These are phyloP conservation scores for Pogona vitticeps DNA, from an alignment of 2,113 vertebrate genomes.

Conservation along the genomic window DNA sequence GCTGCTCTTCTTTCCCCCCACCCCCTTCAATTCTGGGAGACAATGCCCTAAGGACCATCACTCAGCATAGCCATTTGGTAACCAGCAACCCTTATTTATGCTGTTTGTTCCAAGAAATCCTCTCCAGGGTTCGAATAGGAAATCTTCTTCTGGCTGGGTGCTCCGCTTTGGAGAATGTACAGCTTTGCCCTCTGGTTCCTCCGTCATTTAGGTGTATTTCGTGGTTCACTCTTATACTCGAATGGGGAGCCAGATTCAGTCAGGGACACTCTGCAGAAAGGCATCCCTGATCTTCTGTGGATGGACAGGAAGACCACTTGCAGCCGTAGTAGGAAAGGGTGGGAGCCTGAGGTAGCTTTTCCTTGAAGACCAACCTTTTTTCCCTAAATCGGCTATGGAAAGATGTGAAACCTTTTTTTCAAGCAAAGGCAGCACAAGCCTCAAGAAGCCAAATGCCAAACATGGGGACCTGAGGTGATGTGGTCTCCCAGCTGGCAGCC, in stretches of 20 bases:
- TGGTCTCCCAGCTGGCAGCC: not conserved
- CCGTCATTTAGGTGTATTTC: not conserved
- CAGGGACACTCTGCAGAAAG: not conserved
- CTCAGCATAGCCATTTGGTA: accelerated
- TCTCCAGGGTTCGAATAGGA: not conserved
- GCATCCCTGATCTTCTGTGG: not conserved
- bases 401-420: not conserved
- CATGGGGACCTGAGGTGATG: not conserved
- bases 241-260: not conserved
- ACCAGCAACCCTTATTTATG: not conserved
- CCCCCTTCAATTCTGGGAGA: not conserved
- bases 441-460: not conserved
- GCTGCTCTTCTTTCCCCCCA: not conserved
- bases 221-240: no score
- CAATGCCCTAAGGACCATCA: not conserved
- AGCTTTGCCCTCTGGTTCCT: not conserved
- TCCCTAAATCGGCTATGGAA: not conserved
- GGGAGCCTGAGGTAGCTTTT: not conserved
- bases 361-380: not conserved
- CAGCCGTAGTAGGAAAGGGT: not conserved
- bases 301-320: not conserved
- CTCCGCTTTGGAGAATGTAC: not conserved
- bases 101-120: not conserved
- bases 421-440: not conserved
- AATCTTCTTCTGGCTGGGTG: not conserved